Conservation (phyloP, 2,888 invertebrate genomes). For the Cynaeus angustus region DNA sequence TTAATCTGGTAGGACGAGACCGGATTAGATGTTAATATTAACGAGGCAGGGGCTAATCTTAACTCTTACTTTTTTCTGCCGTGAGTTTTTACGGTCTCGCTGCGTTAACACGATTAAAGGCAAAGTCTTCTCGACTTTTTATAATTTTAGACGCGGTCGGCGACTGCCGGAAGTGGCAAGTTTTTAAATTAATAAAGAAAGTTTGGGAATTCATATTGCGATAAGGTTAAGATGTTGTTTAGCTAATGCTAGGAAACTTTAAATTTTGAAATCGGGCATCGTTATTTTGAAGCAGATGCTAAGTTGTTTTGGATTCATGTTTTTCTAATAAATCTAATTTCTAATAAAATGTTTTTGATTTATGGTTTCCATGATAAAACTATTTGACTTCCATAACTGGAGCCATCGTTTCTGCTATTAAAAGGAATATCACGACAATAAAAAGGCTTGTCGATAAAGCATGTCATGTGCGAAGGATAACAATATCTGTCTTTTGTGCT, state of each 20-base stretch:
- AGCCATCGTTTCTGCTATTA: too few relatives aligned
- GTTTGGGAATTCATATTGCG: slow-evolving; percentile 4
- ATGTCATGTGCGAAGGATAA: too few relatives aligned
- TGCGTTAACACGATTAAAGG: slow-evolving; percentile 14
- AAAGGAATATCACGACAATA: too few relatives aligned
- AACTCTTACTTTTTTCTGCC: slow-evolving; percentile 22
- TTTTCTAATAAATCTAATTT: too few relatives aligned
- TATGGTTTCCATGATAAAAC: too few relatives aligned
- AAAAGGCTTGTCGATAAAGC: too few relatives aligned
- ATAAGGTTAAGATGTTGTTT: background rate
- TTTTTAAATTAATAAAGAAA: slow-evolving; percentile 14
- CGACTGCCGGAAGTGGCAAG: slow-evolving; percentile 15
- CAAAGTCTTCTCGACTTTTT: slow-evolving; percentile 9
- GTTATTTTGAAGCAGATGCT: too few relatives aligned
- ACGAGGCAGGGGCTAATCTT: slow-evolving; percentile 34
- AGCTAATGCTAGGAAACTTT: background rate
- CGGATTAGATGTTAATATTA: slow-evolving; percentile 45
- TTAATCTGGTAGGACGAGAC: slow-evolving; percentile 40
- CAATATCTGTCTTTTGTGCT: too few relatives aligned
- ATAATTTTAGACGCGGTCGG: background rate
- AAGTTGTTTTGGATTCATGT: too few relatives aligned
- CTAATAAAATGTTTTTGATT: too few relatives aligned
- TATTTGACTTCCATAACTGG: too few relatives aligned
- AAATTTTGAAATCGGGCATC: too few relatives aligned
- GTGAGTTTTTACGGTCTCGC: slow-evolving; percentile 17